Evolutionary conservation across 2,113 vertebrate genomes (phyloP).

Genomic region (Clarias gariepinus): DNA sequence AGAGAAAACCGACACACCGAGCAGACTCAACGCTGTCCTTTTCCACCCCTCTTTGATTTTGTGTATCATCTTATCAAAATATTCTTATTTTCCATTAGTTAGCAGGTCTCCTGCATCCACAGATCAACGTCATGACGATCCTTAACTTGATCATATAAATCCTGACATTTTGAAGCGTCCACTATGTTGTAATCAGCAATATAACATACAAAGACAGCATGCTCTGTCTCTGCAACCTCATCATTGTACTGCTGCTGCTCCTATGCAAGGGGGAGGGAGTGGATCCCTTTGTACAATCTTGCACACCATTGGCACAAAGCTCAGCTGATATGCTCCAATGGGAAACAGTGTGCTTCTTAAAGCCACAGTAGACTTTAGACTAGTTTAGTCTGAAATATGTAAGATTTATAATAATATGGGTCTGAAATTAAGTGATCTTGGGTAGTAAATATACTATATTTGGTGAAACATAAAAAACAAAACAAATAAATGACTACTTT

Average conservation of each 20-base stretch:
- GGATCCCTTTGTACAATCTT: constrained; percentile 58
- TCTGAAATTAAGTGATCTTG: background rate
- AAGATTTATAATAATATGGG: background rate
- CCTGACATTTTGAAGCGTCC: background rate
- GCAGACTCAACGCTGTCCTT: constrained; percentile 62
- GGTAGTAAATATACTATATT: background rate
- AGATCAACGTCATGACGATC: background rate
- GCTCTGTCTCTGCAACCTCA: constrained; percentile 23
- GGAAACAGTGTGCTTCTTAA: constrained; percentile 12
- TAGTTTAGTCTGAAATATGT: background rate
- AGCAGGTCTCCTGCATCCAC: constrained; percentile 3
- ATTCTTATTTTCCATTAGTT: constrained; percentile 23
- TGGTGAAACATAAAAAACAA: background rate
- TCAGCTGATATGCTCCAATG: constrained; percentile 51
- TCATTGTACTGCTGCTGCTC: constrained; percentile 39
- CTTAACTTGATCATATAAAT: constrained; percentile 18
- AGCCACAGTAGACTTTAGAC: constrained; percentile 1
- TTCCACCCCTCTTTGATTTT: constrained; percentile 56
- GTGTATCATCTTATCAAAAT: constrained; percentile 44
- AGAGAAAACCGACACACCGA: constrained; percentile 31
- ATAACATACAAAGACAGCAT: constrained; percentile 15
- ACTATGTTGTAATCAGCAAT: constrained; percentile 7
- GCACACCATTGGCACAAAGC: constrained; percentile 57
- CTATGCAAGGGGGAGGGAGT: constrained; percentile 47
- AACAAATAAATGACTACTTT: background rate